Percentiles rank a stretch among this genome's conserved stretches.
Conservation (phyloP, 2,888 invertebrate species). For the Dryobota labecula region DNA sequence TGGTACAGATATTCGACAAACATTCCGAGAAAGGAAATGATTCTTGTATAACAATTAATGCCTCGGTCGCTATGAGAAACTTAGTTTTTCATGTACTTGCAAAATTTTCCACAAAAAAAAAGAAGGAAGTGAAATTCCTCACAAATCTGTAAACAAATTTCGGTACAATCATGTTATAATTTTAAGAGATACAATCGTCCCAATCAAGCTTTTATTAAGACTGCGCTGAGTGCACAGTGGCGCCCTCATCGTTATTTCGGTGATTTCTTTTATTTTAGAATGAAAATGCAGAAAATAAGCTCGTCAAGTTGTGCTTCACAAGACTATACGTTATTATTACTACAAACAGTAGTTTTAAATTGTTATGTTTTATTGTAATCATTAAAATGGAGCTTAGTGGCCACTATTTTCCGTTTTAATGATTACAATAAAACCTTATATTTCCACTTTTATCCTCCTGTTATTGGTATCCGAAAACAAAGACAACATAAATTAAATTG, state of each 20-base stretch:
- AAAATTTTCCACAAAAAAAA: no score
- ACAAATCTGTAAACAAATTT: not conserved
- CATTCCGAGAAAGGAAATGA: not conserved
- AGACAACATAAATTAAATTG: constrained; percentile 15
- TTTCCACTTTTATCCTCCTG: not conserved
- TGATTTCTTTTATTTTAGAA: no score
- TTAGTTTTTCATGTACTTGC: not conserved
- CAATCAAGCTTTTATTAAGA: not conserved
- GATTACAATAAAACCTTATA: not conserved
- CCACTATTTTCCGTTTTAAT: no score
- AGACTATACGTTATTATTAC: no score
- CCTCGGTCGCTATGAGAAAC: not conserved
- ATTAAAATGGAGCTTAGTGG: no score
- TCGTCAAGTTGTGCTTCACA: no score
- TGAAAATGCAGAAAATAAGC: no score
- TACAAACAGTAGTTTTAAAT: no score
- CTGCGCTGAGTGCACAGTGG: no score
- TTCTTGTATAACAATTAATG: not conserved
- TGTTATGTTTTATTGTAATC: no score
- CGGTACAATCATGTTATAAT: not conserved
- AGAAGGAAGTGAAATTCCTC: not conserved
- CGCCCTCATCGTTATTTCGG: no score
- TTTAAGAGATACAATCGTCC: not conserved
- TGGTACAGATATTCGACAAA: not conserved
- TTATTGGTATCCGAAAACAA: not conserved